These are phyloP conservation scores for Hyposmocoma kahamanoa DNA, from an alignment of 1,140 invertebrate genomes.

Conservation along the genomic window DNA sequence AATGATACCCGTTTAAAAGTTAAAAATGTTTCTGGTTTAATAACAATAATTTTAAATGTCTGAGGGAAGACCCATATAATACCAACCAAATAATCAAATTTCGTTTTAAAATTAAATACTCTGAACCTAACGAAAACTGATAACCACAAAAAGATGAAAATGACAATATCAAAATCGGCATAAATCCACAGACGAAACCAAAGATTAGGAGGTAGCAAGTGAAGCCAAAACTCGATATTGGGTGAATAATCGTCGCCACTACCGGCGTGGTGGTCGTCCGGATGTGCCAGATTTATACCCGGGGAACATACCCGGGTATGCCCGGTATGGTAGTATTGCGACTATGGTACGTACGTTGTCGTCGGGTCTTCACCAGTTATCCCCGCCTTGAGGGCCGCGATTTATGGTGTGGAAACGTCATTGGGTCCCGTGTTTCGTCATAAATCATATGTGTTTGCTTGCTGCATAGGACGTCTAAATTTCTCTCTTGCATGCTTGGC, in stretches of 20 bases:
- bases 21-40: no score
- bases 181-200: slow-evolving; percentile 50
- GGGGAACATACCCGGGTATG: slow-evolving; percentile 30
- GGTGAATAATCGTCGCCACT: slow-evolving; percentile 70
- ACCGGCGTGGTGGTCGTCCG: slow-evolving; percentile 62
- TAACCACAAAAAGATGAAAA: slow-evolving; percentile 17
- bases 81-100: no score
- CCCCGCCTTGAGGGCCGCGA: slow-evolving; percentile 61
- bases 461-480: slow-evolving; percentile 58
- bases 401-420: slow-evolving; percentile 71
- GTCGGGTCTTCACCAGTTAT: slow-evolving; percentile 56
- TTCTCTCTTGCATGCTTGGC: slow-evolving; percentile 15
- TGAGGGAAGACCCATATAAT: no score
- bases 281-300: slow-evolving; percentile 69
- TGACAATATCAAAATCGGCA: slow-evolving; percentile 26
- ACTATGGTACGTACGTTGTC: slow-evolving; percentile 35
- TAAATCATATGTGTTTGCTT: slow-evolving; percentile 66
- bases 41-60: no score
- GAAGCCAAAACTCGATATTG: slow-evolving; percentile 71
- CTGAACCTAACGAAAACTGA: no score
- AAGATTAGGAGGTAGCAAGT: slow-evolving; percentile 64
- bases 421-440: slow-evolving; percentile 49
- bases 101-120: no score
- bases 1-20: no score
- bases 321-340: slow-evolving; percentile 27